phyloP scores from a whole-genome alignment of 2,888 invertebrate species.

The Xylophagus ater region DNA sequence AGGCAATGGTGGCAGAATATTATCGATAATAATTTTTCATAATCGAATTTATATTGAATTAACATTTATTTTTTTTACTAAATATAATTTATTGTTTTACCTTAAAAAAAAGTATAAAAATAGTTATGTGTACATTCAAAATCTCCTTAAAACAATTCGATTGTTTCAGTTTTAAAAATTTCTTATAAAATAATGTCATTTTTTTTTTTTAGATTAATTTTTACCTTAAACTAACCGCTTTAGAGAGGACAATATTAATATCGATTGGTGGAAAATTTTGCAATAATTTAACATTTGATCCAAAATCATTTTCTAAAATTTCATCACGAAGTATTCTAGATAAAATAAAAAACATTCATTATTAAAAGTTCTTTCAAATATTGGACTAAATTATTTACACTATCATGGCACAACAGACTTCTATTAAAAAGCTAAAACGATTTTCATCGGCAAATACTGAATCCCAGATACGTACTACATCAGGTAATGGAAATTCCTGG shows the following conservation, averaged over 20 bases:
- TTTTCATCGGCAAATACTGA: constrained; percentile 82
- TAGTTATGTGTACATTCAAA: too few species aligned
- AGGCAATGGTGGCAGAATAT: too few species aligned
- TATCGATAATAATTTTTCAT: too few species aligned
- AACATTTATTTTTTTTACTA: too few species aligned
- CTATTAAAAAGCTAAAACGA: constrained; percentile 82
- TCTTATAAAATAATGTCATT: too few species aligned
- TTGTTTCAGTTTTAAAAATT: too few species aligned
- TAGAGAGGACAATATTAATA: constrained; percentile 69
- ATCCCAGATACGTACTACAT: constrained; percentile 96
- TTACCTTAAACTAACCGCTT: constrained; percentile 45
- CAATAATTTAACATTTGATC: constrained; percentile 83
- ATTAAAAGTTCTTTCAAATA: neutral
- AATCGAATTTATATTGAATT: too few species aligned
- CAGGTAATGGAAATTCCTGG: constrained; percentile 95
- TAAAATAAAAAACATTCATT: constrained; percentile 11
- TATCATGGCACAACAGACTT: constrained; percentile 95
- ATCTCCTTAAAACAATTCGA: too few species aligned
- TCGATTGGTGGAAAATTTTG: constrained; percentile 89
- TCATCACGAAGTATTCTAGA: constrained; percentile 69
- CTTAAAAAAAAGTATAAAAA: too few species aligned
- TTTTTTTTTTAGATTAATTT: too few species aligned
- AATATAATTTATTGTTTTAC: too few species aligned
- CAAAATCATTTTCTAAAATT: constrained; percentile 80
- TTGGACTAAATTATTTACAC: constrained; percentile 56